Percentiles rank a stretch among this genome's conserved stretches.
Conservation (phyloP, 2,888 invertebrate genomes). For the Caradrina kadenii region DNA sequence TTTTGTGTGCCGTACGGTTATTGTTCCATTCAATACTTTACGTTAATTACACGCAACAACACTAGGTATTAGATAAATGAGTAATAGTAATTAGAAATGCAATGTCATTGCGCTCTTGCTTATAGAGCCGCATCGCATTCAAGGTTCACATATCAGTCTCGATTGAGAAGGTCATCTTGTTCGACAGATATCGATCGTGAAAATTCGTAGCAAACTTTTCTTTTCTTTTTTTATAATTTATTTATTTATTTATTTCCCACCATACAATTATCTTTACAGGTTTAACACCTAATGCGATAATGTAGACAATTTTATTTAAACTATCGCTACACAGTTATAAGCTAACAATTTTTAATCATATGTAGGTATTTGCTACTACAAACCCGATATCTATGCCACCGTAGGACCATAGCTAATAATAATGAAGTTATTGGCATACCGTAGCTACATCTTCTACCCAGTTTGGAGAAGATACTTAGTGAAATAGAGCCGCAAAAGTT, state of each 20-base stretch:
- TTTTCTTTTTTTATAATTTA: background rate
- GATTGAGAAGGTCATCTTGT: slow-evolving; percentile 17
- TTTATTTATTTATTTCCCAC: no score
- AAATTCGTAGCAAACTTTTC: background rate
- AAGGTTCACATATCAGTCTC: slow-evolving; percentile 6
- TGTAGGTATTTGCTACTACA: no score
- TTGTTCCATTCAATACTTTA: slow-evolving; percentile 22
- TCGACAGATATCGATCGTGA: background rate
- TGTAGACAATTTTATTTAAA: no score
- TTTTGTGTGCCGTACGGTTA: slow-evolving; percentile 14
- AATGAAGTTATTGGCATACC: background rate
- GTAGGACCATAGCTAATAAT: no score
- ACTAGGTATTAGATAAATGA: slow-evolving; percentile 8
- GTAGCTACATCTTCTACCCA: background rate
- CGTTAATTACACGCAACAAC: slow-evolving; percentile 16
- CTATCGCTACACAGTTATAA: no score
- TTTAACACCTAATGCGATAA: no score
- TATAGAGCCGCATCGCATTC: slow-evolving; percentile 6
- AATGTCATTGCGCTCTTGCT: slow-evolving; percentile 10
- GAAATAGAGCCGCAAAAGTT: background rate
- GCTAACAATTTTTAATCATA: no score
- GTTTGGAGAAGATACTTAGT: background rate
- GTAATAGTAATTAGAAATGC: slow-evolving; percentile 3
- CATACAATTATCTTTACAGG: no score
- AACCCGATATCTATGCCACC: no score